Conservation (phyloP, 1,140 invertebrate species). For the Oncopeltus fasciatus region DNA sequence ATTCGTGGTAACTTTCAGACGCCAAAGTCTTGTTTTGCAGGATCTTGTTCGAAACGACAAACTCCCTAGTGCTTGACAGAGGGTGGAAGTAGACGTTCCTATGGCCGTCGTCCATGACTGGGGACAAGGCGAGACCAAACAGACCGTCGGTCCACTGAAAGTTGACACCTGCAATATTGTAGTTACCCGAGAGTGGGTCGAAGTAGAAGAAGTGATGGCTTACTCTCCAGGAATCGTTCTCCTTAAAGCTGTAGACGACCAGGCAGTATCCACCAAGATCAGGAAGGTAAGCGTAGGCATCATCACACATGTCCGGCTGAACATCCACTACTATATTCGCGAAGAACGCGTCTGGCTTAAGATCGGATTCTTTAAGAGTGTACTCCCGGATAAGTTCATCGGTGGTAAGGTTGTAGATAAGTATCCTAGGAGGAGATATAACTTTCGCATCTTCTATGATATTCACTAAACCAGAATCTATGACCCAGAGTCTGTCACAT, state of each 20-base stretch:
- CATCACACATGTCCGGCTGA: conserved; percentile 46
- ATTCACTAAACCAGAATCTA: conserved; percentile 53
- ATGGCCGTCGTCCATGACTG: conserved; percentile 41
- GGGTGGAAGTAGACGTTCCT: conserved; percentile 64
- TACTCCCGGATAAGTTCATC: conserved; percentile 48
- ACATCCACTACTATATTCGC: conserved; percentile 60
- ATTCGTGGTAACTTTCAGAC: conserved; percentile 42
- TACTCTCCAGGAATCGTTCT: conserved; percentile 58
- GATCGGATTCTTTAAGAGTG: conserved; percentile 42
- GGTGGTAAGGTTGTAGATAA: conserved; percentile 57
- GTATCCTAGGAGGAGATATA: conserved; percentile 39
- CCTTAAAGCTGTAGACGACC: conserved; percentile 54
- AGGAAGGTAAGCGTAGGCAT: conserved; percentile 57
- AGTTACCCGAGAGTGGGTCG: conserved; percentile 52
- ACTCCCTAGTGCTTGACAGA: conserved; percentile 55
- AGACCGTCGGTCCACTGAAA: conserved; percentile 64
- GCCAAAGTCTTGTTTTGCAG: conserved; percentile 50
- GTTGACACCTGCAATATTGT: conserved; percentile 50
- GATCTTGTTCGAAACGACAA: conserved; percentile 35
- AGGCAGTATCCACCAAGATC: conserved; percentile 57
- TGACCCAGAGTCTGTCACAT: conserved; percentile 58
- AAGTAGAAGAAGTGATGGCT: conserved; percentile 68
- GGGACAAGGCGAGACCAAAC: conserved; percentile 50
- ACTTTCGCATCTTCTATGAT: conserved; percentile 42
- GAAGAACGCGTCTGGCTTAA: conserved; percentile 52